Evolutionary conservation across 1,140 invertebrate species (phyloP).

Genomic region (Centruroides vittatus): DNA sequence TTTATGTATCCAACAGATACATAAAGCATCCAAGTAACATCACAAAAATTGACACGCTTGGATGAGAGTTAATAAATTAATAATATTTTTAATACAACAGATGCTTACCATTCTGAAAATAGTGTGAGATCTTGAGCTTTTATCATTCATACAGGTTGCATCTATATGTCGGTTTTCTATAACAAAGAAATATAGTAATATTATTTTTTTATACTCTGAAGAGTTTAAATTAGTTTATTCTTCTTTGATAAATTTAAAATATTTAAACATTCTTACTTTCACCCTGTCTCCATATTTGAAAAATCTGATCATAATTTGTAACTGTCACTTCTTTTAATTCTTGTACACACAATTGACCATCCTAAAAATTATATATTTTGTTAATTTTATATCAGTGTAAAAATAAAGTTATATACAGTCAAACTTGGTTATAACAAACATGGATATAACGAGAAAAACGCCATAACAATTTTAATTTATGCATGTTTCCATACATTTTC

Average conservation of each 20-base stretch:
- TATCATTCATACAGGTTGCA: slow-evolving; percentile 62
- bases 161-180: slow-evolving; percentile 45
- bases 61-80: too few relatives aligned
- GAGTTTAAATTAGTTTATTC: neutral
- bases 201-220: neutral
- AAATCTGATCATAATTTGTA: slow-evolving; percentile 41
- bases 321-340: slow-evolving; percentile 46
- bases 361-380: neutral
- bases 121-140: slow-evolving; percentile 59
- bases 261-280: slow-evolving; percentile 28
- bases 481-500: too few relatives aligned
- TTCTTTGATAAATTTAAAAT: too few relatives aligned
- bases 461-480: too few relatives aligned
- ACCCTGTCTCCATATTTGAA: slow-evolving; percentile 45
- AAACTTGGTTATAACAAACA: too few relatives aligned
- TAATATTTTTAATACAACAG: neutral
- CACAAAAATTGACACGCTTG: too few relatives aligned
- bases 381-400: too few relatives aligned
- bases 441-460: too few relatives aligned
- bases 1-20: too few relatives aligned
- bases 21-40: too few relatives aligned
- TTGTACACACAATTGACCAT: slow-evolving; percentile 36
- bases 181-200: neutral
- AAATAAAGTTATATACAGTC: too few relatives aligned
- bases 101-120: slow-evolving; percentile 48